Percentiles rank a stretch among this genome's conserved stretches.
Evolutionary conservation across 2,113 vertebrate genomes (phyloP).

Genomic region (Notiomystis cincta): DNA sequence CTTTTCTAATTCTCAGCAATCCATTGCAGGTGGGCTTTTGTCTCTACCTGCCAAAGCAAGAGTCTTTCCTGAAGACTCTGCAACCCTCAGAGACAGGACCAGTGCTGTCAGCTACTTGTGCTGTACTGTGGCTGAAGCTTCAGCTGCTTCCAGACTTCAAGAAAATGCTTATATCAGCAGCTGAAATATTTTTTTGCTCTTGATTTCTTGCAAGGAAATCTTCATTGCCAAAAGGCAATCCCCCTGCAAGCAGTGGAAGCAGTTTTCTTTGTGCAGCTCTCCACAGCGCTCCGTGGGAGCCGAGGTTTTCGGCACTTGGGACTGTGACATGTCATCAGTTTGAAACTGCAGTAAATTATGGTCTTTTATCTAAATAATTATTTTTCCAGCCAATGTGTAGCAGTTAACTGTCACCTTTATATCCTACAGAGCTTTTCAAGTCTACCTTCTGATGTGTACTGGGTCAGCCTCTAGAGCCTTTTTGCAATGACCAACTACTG

Average conservation of each 20-base stretch:
- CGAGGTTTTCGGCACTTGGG: fast-evolving
- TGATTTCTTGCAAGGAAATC: not conserved
- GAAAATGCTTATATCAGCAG: not conserved
- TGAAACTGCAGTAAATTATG: not conserved
- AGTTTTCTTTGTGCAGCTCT: not conserved
- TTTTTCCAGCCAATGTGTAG: not conserved
- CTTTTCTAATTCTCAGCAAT: not conserved
- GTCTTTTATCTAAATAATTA: not conserved
- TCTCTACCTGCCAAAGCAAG: not conserved
- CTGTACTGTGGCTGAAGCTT: not conserved
- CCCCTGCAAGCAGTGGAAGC: not conserved
- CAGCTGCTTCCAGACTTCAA: not conserved
- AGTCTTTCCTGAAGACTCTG: not conserved
- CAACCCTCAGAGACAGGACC: not conserved
- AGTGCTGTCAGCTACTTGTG: not conserved
- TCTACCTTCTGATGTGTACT: not conserved
- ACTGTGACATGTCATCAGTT: not conserved
- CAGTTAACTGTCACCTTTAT: not conserved
- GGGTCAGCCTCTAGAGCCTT: not conserved
- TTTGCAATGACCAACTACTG: not conserved
- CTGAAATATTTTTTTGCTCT: not conserved
- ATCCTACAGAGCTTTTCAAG: not conserved
- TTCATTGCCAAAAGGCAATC: not conserved
- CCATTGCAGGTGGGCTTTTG: not conserved
- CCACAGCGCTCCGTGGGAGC: not conserved